Evolutionary conservation across 1,140 invertebrate genomes (phyloP).

Genomic region (Heliothis subflexa): DNA sequence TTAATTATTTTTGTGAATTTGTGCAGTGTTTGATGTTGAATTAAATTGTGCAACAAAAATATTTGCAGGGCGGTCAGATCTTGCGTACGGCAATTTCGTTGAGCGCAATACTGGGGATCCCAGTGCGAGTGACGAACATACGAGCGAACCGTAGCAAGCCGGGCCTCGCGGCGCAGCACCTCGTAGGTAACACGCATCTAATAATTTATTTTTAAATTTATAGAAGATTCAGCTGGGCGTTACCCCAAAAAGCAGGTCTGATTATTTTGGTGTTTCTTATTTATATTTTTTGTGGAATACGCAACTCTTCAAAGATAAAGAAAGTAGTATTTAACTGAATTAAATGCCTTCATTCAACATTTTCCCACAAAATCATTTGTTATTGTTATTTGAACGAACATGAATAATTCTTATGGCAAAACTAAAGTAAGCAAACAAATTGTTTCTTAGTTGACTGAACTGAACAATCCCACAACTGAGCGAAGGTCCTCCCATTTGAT

Average conservation of each 20-base stretch:
- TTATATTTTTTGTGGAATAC: not conserved
- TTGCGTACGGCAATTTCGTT: constrained; percentile 92
- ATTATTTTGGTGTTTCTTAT: not conserved
- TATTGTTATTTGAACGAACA: no score
- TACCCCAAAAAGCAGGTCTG: not conserved
- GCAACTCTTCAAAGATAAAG: no score
- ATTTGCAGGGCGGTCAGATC: constrained; percentile 94
- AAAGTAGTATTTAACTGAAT: no score
- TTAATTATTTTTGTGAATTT: constrained; percentile 34
- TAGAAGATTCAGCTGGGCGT: not conserved
- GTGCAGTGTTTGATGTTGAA: constrained; percentile 32
- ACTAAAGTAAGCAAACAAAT: no score
- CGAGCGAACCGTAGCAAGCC: constrained; percentile 92
- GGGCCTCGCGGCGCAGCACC: constrained; percentile 94
- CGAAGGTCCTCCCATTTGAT: no score
- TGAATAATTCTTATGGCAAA: no score
- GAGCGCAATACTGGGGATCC: constrained; percentile 91
- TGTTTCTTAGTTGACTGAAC: no score
- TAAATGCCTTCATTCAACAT: no score
- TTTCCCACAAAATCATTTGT: no score
- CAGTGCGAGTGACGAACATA: constrained; percentile 93
- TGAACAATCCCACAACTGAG: no score
- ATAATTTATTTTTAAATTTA: not conserved
- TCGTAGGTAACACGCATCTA: constrained; percentile 88
- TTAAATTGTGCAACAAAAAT: constrained; percentile 49